Percentiles rank a stretch among this genome's conserved stretches.
phyloP scores from a whole-genome alignment of 2,888 invertebrate species.

The Caenorhabditis uteleia region DNA sequence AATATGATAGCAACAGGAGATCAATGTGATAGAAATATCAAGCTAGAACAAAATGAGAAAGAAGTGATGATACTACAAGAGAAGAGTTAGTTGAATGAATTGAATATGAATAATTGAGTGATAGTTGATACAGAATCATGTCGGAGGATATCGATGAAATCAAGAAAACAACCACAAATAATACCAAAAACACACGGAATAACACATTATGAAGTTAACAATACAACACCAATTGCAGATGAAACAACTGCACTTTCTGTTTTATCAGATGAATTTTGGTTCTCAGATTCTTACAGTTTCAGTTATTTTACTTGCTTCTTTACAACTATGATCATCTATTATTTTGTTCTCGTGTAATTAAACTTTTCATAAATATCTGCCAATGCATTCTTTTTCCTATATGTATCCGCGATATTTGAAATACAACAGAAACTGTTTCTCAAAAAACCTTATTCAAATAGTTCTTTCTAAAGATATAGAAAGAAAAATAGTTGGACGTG shows the following conservation, averaged over 20 bases:
- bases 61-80: constrained; percentile 45
- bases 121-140: constrained; percentile 13
- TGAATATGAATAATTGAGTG: not conserved
- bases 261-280: constrained; percentile 33
- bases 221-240: not conserved
- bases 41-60: constrained; percentile 48
- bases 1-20: constrained; percentile 49
- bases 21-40: constrained; percentile 54
- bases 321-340: too few relatives aligned
- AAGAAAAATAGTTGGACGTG: too few relatives aligned
- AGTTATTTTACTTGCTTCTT: too few relatives aligned
- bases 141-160: constrained; percentile 16
- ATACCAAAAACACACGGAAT: constrained; percentile 1
- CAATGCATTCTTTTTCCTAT: too few relatives aligned
- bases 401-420: too few relatives aligned
- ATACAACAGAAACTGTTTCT: too few relatives aligned
- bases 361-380: too few relatives aligned
- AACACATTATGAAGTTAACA: constrained; percentile 3
- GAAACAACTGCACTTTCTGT: constrained; percentile 15
- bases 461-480: too few relatives aligned
- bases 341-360: too few relatives aligned
- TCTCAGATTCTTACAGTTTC: too few relatives aligned
- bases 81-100: constrained; percentile 17
- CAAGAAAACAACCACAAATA: constrained; percentile 23
- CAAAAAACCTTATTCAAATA: too few relatives aligned